Evolutionary conservation across 1,140 invertebrate species (phyloP).

Genomic region (Nasonia vitripennis): DNA sequence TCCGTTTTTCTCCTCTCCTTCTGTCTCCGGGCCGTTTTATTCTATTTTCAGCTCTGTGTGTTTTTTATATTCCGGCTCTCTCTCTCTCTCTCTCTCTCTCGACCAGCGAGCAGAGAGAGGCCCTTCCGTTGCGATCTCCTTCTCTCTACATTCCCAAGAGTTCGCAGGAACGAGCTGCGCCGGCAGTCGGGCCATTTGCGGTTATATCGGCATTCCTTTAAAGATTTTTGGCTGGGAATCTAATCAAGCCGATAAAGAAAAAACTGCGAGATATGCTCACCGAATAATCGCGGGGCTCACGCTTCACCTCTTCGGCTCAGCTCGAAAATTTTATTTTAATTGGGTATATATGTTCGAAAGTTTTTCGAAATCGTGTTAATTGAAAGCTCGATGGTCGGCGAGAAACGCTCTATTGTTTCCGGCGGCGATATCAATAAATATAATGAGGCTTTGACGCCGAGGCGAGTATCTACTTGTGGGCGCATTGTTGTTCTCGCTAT

Average conservation of each 20-base stretch:
- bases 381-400: not conserved
- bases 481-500: not conserved
- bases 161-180: not conserved
- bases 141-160: not conserved
- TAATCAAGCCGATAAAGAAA: slow-evolving; percentile 8
- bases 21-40: not conserved
- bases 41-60: not conserved
- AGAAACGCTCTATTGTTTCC: too few species aligned
- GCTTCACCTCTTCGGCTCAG: not conserved
- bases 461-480: not conserved
- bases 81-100: not conserved
- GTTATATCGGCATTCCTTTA: slow-evolving; percentile 11
- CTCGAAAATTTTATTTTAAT: too few species aligned
- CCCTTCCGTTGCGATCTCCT: not conserved
- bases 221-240: slow-evolving; percentile 18
- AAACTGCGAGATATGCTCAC: not conserved
- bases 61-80: not conserved
- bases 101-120: not conserved
- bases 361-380: not conserved
- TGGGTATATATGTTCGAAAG: not conserved
- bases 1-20: slow-evolving; percentile 10
- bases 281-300: not conserved
- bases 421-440: too few species aligned
- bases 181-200: not conserved
- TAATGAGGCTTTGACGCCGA: too few species aligned